These are phyloP conservation scores for Gymnopithys bicolor DNA, from an alignment of 2,797 vertebrate species.

Conservation along the genomic window DNA sequence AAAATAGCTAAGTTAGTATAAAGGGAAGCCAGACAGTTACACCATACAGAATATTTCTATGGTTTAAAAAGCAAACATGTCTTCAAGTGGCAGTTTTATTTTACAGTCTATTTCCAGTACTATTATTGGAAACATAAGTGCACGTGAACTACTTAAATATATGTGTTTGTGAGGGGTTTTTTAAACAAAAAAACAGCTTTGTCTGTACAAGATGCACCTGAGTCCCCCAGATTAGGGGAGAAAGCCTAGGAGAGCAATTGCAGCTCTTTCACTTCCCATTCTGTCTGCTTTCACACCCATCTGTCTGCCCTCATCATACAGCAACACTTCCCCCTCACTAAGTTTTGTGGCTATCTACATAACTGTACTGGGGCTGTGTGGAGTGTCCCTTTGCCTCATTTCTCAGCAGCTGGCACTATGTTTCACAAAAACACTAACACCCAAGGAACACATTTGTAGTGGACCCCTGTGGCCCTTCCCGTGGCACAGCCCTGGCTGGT, in stretches of 20 bases:
- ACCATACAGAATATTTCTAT: not conserved
- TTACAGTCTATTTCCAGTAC: not conserved
- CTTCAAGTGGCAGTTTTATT: not conserved
- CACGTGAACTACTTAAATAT: not conserved
- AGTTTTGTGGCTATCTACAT: not conserved
- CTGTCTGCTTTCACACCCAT: conserved; percentile 13
- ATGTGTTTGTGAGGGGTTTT: rapidly evolving
- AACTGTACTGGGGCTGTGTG: no score
- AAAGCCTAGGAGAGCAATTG: rapidly evolving
- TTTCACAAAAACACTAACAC: not conserved
- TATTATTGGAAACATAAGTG: not conserved
- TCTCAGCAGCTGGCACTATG: not conserved
- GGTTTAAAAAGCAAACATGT: not conserved
- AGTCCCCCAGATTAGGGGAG: not conserved
- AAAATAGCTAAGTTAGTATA: not conserved
- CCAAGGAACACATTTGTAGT: not conserved
- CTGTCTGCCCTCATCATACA: not conserved
- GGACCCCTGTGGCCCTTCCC: not conserved
- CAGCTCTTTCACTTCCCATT: conserved; percentile 49
- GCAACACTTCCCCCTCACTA: not conserved
- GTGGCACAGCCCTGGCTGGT: rapidly evolving
- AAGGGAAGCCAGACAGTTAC: not conserved
- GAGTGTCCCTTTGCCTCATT: not conserved
- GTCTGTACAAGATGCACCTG: conserved; percentile 37
- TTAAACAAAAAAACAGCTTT: not conserved